These are phyloP conservation scores for Archilochus colubris DNA, from an alignment of 2,113 vertebrate genomes.

Conservation along the genomic window DNA sequence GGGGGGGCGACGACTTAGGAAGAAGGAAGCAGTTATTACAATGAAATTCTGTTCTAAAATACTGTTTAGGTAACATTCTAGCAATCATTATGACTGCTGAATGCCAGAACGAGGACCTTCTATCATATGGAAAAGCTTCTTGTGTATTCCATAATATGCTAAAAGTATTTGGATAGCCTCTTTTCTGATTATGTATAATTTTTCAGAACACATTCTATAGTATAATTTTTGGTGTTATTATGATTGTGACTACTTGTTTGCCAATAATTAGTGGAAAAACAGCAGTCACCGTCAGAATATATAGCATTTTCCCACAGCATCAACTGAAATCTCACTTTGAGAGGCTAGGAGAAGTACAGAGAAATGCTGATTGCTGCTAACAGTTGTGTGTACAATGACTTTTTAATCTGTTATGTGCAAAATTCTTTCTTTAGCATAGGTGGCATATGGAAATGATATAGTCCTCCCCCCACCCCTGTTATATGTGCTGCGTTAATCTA, in stretches of 20 bases:
- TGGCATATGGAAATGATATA: not conserved
- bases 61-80: slow-evolving; percentile 9
- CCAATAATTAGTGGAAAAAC: not conserved
- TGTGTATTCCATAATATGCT: slow-evolving; percentile 17
- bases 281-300: not conserved
- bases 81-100: not conserved
- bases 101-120: slow-evolving; percentile 47
- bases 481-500: not conserved
- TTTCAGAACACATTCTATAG: not conserved
- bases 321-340: not conserved
- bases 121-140: slow-evolving; percentile 14
- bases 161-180: slow-evolving; percentile 35
- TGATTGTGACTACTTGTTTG: not conserved
- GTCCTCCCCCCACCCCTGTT: not conserved
- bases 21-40: slow-evolving; percentile 25
- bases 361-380: not conserved
- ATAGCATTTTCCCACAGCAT: not conserved
- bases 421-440: not conserved
- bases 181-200: slow-evolving; percentile 2
- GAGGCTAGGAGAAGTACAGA: not conserved
- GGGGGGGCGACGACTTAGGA: not conserved
- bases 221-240: not conserved
- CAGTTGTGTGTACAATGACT: not conserved
- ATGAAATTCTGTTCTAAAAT: slow-evolving; percentile 7
- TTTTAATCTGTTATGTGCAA: not conserved